These are phyloP conservation scores for Nannoperca australis DNA, from an alignment of 2,797 vertebrate genomes.

Conservation along the genomic window DNA sequence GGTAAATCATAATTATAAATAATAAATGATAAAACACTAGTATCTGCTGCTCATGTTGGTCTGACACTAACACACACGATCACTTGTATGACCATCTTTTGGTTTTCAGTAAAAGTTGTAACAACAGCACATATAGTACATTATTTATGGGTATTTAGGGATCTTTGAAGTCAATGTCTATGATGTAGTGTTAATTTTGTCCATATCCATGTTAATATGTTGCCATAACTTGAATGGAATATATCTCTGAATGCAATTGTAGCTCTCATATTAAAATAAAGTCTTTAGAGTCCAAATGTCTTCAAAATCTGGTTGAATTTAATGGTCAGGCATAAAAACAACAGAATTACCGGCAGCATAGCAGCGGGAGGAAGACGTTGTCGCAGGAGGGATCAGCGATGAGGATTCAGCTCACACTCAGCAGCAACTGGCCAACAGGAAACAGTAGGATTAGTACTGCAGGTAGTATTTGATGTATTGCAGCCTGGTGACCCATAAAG, in stretches of 20 bases:
- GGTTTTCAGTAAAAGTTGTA: neutral
- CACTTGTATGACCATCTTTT: neutral
- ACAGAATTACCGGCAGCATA: neutral
- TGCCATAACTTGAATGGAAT: neutral
- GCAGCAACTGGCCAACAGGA: slow-evolving; percentile 5
- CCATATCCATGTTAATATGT: neutral
- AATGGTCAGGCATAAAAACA: neutral
- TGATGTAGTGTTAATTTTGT: no score
- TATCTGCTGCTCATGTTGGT: neutral
- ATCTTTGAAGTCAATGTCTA: neutral
- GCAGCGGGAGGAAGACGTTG: neutral
- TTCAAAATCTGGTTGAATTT: neutral
- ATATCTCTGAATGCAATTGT: slow-evolving; percentile 1
- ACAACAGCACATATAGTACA: neutral
- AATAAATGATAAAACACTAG: neutral
- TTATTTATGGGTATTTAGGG: neutral
- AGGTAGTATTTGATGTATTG: slow-evolving; percentile 1
- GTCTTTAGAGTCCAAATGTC: neutral
- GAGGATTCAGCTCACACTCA: neutral
- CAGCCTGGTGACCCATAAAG: slow-evolving; percentile 5
- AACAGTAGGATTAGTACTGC: neutral
- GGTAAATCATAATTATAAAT: neutral
- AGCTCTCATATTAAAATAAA: neutral
- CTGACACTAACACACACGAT: neutral
- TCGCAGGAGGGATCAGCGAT: neutral